phyloP scores from a whole-genome alignment of 2,888 invertebrate species.

The Conus canariensis region DNA sequence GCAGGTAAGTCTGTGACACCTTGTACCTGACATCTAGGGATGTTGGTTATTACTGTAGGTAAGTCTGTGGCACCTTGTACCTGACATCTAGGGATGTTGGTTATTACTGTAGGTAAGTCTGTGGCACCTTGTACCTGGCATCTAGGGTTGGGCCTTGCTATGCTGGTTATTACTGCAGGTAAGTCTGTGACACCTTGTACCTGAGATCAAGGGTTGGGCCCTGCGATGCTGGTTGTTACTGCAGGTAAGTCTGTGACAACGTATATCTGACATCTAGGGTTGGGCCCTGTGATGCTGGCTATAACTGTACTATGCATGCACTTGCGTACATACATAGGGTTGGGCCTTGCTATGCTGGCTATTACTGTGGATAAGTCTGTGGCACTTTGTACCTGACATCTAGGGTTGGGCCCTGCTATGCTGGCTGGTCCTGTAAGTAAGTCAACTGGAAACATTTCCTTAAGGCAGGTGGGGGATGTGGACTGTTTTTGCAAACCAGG shows the following conservation, averaged over 20 bases:
- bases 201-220: conserved; percentile 67
- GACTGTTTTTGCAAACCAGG: background rate
- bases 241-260: conserved; percentile 62
- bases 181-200: conserved; percentile 60
- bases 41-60: conserved; percentile 72
- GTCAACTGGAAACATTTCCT: too few species aligned
- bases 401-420: too few species aligned
- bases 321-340: conserved; percentile 31
- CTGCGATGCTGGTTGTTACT: conserved; percentile 74
- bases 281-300: conserved; percentile 75
- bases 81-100: conserved; percentile 69
- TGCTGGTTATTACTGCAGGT: conserved; percentile 72
- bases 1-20: conserved; percentile 58
- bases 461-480: background rate
- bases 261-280: conserved; percentile 66
- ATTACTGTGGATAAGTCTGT: conserved; percentile 62
- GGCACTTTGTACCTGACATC: too few species aligned
- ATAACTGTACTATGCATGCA: conserved; percentile 60
- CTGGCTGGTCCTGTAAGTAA: too few species aligned
- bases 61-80: conserved; percentile 64
- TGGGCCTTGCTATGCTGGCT: conserved; percentile 74
- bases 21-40: conserved; percentile 66
- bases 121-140: too few species aligned
- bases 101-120: conserved; percentile 64
- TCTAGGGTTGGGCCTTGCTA: conserved; percentile 67